Base-by-base conservation (phyloP, 2,113 vertebrate genomes). In the Emydura subglobosa region DNA sequence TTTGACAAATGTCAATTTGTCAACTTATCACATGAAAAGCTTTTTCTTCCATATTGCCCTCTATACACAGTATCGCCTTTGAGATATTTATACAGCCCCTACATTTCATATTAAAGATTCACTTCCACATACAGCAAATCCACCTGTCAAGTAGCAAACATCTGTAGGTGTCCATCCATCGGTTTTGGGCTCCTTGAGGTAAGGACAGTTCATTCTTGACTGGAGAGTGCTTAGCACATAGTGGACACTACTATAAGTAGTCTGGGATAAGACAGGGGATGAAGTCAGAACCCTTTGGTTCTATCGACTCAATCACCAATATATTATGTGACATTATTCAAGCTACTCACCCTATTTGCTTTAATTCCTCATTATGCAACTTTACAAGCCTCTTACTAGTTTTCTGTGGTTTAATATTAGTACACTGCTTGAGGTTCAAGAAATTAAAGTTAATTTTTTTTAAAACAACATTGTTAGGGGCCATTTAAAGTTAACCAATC, bases 51-150 rank as follows among this genome's bases (percentile, higher is more conserved):
- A 74, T 5, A 74, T 19, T 54, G 55, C 78, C 79, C 50, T 82
- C 34, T 27, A 76, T 39, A 59, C 4, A 39, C 11, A 31, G 51
- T 0, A 1, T 8, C 4, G 39, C 31, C 76, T 9, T 0, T 12
- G 44, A 88, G 29, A 8, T 65, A 65, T 65, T 79, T 22, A 55
- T 47, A 83, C 68, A 10, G 90, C 10, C 9, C 44, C 83, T 10
- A 0, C 0, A 39, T 79, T 86, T 53, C 44, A 14, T 11, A 3
- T 29, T 86, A 87, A 74, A 68, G 34, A 68, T 34, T 79, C 54
- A 57, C 82, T 87, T 83, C 22, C 76, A 68, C 12, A 68, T n/a
- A 19, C 34, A 65, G 14, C 31, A 65, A 65, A 65, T 65, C 29
- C 61, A 65, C 31, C 31, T n/a, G 61, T 17, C 34, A n/a, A n/a